Base-by-base conservation (phyloP, 2,888 invertebrate species). In the Lasioglossum pauxillum region DNA sequence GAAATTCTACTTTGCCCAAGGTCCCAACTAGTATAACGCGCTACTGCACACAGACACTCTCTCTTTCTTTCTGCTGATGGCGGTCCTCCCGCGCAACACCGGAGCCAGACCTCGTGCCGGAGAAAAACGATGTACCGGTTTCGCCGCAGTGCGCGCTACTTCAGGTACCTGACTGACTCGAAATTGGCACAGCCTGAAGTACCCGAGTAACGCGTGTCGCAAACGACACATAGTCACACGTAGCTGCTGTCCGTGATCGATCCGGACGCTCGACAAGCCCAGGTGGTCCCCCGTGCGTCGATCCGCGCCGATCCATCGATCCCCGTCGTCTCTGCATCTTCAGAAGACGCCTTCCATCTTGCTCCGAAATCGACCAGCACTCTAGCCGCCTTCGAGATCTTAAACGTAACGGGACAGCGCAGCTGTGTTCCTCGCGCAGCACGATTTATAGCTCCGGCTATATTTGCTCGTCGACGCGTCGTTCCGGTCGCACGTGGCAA, bases 151-250 rank as follows among this genome's bases (percentile, higher is more conserved):
- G 98, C 98, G 98, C 98, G 98, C 98, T 98, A 98, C 98, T 98
- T 98, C 98, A 98, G 98, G 98, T 98, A 98, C 98, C 98, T 98
- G 98, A 98, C 98, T 98, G 96, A 95, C 95, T 95, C 88, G 83
- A 80, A 95, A 95, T 76, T 85, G 95, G 95, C 96, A 96, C 96
- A 98, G 98, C 96, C 97, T 96, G 96, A 96, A 98, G 98, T 97
- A 97, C 97, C 98, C 96, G 97, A 97, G 98, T 98, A 98, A 97
- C 98, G 97, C 98, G 97, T 97, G 97, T 96, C 96, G 96, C 96
- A 96, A 96, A 95, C 95, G 94, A 95, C 93, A 92, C 84, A 75
- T 84, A 67, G 57, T 71, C 35, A 31, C 49, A 49, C 38, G 75
- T 64, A 76, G 64, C 41, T 77, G 67, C 10, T 46, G 14, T 16